Evolutionary conservation across 2,888 invertebrate genomes (phyloP).

Genomic region (Tenthredo distinguenda): DNA sequence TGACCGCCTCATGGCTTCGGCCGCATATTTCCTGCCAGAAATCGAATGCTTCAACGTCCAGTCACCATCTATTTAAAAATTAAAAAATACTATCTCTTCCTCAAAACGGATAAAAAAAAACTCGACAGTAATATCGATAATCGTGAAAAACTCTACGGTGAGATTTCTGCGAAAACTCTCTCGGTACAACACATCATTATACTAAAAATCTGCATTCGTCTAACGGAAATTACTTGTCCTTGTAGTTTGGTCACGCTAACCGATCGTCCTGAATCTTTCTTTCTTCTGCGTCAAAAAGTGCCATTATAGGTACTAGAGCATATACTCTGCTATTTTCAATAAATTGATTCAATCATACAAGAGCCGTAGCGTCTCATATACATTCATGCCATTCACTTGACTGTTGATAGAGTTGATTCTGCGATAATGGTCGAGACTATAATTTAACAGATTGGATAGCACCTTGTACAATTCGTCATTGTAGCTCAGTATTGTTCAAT

Average conservation of each 20-base stretch:
- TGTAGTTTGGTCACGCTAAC: not conserved
- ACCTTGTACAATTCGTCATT: not conserved
- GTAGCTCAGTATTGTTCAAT: not conserved
- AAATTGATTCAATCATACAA: not conserved
- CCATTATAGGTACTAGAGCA: not conserved
- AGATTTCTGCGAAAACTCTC: not conserved
- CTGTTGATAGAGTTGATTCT: not conserved
- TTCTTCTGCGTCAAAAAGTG: not conserved
- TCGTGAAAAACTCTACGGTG: not conserved
- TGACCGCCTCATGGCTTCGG: not conserved
- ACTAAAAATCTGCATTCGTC: not conserved
- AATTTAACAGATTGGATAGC: not conserved
- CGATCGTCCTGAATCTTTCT: not conserved
- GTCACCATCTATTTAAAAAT: not conserved
- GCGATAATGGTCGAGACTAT: not conserved
- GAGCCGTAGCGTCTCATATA: not conserved
- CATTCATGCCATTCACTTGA: not conserved
- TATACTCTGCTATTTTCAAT: not conserved
- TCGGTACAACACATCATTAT: too few species aligned
- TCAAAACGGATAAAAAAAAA: not conserved
- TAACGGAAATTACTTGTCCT: not conserved
- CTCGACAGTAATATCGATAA: not conserved
- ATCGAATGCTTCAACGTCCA: not conserved
- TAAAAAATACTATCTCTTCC: not conserved
- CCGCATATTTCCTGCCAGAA: not conserved